phyloP scores from a whole-genome alignment of 1,140 invertebrate species.

The Procambarus virginalis region DNA sequence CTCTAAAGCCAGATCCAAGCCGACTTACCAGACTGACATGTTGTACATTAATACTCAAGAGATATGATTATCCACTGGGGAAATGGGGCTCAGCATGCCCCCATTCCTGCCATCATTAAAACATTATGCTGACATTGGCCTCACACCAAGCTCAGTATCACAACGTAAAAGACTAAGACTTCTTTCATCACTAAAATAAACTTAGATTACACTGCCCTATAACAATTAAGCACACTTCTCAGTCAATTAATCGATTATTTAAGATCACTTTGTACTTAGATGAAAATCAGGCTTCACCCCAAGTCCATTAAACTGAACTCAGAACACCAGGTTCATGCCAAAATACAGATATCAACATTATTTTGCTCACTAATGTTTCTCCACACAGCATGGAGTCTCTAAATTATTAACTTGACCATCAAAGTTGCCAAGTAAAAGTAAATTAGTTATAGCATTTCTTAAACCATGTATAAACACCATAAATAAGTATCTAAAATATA shows the following conservation, averaged over 20 bases:
- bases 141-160: constrained; percentile 65
- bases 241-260: constrained; percentile 56
- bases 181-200: constrained; percentile 61
- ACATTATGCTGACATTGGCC: constrained; percentile 55
- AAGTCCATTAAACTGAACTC: constrained; percentile 57
- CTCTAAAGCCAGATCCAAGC: constrained; percentile 34
- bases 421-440: constrained; percentile 44
- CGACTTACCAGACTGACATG: constrained; percentile 28
- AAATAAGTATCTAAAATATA: constrained; percentile 68
- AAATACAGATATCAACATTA: constrained; percentile 11
- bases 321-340: constrained; percentile 19
- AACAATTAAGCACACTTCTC: constrained; percentile 68
- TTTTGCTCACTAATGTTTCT: constrained; percentile 33
- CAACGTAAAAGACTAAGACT: constrained; percentile 63
- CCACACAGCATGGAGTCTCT: constrained; percentile 37
- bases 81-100: constrained; percentile 24
- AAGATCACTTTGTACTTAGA: constrained; percentile 69
- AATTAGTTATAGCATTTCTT: constrained; percentile 45
- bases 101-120: constrained; percentile 43
- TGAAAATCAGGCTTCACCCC: constrained; percentile 56
- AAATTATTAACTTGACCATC: constrained; percentile 44
- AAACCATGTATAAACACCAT: constrained; percentile 62
- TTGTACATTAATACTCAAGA: constrained; percentile 43
- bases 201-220: constrained; percentile 62
- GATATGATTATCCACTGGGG: constrained; percentile 32